phyloP scores from a whole-genome alignment of 2,888 invertebrate species.

The Galerucella pusilla region DNA sequence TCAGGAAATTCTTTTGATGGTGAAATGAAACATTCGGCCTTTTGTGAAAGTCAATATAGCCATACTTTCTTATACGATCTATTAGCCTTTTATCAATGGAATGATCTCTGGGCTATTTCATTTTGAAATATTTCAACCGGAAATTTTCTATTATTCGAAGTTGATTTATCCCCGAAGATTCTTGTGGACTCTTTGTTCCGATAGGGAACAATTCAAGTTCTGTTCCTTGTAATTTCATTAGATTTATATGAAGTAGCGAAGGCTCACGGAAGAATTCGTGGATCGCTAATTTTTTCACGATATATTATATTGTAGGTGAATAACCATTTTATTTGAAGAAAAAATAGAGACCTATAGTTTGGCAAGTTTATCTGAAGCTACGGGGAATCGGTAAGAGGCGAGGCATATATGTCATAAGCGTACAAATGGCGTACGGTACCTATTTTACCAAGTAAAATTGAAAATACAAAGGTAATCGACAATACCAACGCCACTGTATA shows the following conservation, averaged over 20 bases:
- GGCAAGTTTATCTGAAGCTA: no score
- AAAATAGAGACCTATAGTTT: no score
- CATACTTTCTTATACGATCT: conserved; percentile 30
- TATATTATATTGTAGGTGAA: no score
- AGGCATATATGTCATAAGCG: no score
- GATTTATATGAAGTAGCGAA: conserved; percentile 26
- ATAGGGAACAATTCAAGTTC: conserved; percentile 19
- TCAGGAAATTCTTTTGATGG: conserved; percentile 12
- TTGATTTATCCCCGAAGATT: conserved; percentile 33
- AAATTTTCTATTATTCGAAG: conserved; percentile 34
- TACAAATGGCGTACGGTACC: no score
- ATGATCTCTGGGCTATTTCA: conserved; percentile 33
- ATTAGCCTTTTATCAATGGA: conserved; percentile 31
- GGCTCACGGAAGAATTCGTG: not conserved
- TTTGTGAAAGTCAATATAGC: conserved; percentile 26
- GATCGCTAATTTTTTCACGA: no score
- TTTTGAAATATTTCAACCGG: conserved; percentile 34
- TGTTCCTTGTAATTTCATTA: conserved; percentile 24
- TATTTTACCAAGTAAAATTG: no score
- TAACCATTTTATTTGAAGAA: no score
- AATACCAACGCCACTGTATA: no score
- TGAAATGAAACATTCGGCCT: conserved; percentile 21
- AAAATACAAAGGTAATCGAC: no score
- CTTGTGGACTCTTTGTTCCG: conserved; percentile 30
- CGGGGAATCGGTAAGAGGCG: no score